These are phyloP conservation scores for Labia minor DNA, from an alignment of 2,888 invertebrate species.

Conservation along the genomic window DNA sequence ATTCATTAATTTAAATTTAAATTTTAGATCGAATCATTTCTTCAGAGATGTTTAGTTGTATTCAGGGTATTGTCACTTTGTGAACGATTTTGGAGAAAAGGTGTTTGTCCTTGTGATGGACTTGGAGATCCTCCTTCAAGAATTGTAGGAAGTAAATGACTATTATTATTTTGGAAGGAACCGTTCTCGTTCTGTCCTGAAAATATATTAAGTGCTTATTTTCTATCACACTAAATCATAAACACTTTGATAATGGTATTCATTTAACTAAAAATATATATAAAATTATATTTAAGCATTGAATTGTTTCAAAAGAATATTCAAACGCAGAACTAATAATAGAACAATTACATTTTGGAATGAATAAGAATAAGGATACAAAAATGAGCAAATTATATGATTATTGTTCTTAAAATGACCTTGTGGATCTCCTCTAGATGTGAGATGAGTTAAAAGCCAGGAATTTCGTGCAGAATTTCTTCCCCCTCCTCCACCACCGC, in stretches of 20 bases:
- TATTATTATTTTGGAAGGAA: background rate
- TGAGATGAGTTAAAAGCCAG: background rate
- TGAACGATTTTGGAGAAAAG: background rate
- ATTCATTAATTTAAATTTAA: no score
- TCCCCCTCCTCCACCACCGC: conserved; percentile 15
- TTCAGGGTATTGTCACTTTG: background rate
- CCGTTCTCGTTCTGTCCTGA: background rate
- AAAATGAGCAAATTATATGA: no score
- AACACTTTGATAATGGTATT: no score
- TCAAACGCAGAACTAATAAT: no score
- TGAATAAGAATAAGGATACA: no score
- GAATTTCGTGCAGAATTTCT: background rate
- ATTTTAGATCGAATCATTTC: background rate
- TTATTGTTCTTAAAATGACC: no score
- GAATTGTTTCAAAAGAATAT: no score
- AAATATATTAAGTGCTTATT: background rate
- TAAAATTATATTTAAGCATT: no score
- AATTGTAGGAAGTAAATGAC: background rate
- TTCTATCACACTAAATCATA: no score
- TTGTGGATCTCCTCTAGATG: background rate
- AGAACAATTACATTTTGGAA: no score
- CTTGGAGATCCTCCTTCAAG: background rate
- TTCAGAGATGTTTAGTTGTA: background rate
- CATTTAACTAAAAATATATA: no score
- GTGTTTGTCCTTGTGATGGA: background rate